Percentiles rank a stretch among this genome's conserved stretches.
These are phyloP conservation scores for Dipodomys merriami DNA, from an alignment of 2,113 vertebrate species.

Conservation along the genomic window DNA sequence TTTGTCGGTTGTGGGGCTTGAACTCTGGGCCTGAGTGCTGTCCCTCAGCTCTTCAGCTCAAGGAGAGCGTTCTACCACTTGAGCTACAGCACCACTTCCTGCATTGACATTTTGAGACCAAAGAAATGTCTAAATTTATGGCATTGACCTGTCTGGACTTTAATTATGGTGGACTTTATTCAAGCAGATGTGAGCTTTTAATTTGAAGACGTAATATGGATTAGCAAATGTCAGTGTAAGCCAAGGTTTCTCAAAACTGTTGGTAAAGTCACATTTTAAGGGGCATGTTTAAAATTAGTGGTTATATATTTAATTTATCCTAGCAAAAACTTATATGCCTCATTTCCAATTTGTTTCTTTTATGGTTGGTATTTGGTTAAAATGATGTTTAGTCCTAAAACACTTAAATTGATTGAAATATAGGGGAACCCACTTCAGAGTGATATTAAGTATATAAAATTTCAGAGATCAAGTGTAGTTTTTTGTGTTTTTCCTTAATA, in stretches of 20 bases:
- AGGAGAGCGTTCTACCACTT: too few relatives aligned
- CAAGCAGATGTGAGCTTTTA: neutral
- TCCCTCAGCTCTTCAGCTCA: too few relatives aligned
- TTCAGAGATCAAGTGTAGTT: neutral
- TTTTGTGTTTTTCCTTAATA: slow-evolving; percentile 10
- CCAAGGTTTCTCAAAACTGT: neutral
- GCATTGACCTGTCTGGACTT: neutral
- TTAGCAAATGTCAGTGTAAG: neutral
- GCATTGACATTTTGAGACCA: neutral
- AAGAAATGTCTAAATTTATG: neutral
- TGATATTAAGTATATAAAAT: neutral
- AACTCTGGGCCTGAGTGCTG: too few relatives aligned
- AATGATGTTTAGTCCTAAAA: slow-evolving; percentile 1
- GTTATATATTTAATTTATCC: slow-evolving; percentile 22
- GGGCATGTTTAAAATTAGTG: slow-evolving; percentile 20
- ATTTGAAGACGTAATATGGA: neutral
- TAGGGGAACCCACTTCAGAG: neutral
- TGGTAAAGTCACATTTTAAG: neutral
- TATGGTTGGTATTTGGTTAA: slow-evolving; percentile 15
- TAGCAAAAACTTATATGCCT: neutral
- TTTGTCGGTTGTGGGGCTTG: too few relatives aligned
- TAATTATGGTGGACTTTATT: neutral
- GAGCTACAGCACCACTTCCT: neutral
- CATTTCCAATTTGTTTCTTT: neutral
- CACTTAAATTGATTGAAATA: neutral